A percentile compares a stretch with the other conserved stretches of the same genome.
phyloP scores from a whole-genome alignment of 2,888 invertebrate species.

The Coecobrya sp. region DNA sequence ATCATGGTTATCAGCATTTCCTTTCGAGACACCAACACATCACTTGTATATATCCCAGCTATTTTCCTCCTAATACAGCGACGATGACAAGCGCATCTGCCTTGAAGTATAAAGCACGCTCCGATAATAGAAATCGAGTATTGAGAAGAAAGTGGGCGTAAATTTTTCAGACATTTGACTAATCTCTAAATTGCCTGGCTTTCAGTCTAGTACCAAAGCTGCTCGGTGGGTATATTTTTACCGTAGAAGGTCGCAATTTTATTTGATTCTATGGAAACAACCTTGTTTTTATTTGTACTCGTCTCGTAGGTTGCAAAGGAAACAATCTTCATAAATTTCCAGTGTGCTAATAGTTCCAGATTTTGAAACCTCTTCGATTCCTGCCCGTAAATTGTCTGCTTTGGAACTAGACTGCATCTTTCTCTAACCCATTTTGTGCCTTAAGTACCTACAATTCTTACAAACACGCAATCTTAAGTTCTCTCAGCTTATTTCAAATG shows the following conservation, averaged over 20 bases:
- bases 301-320: no score
- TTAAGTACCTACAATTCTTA: neutral
- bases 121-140: neutral
- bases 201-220: neutral
- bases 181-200: constrained; percentile 22
- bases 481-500: constrained; percentile 1
- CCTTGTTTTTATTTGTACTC: no score
- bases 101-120: neutral
- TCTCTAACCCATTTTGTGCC: neutral
- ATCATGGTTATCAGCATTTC: constrained; percentile 42
- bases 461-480: neutral
- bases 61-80: neutral
- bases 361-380: no score
- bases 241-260: no score
- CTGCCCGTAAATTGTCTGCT: no score
- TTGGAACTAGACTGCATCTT: neutral
- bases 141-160: constrained; percentile 44
- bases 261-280: no score
- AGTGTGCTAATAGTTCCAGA: no score
- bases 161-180: constrained; percentile 52
- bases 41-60: neutral
- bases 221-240: neutral
- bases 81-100: neutral
- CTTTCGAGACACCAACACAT: neutral
- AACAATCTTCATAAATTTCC: no score